Evolutionary conservation across 2,888 invertebrate genomes (phyloP), one percentile per base, ranked within the genome.

Genomic region (Andricus curvator): DNA sequence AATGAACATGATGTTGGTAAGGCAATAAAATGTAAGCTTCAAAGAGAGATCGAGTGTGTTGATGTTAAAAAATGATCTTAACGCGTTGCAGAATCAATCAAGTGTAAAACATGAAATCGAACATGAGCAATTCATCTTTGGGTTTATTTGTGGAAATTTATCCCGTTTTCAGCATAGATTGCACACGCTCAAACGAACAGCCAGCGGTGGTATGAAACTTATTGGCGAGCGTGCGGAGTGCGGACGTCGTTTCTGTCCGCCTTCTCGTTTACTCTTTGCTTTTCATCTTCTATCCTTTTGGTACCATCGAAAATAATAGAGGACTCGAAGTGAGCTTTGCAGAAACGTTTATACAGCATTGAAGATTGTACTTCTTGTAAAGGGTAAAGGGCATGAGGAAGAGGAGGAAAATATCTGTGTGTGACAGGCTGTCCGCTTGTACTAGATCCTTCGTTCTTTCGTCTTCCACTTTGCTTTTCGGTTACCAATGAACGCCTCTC

Each of bases 381-480:
- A 62, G 62, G 15, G 29, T 22, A 25, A 25, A 13, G 25, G 25
- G 15, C 15, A 62, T 56, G 56, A 62, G 25, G 11, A 62, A 62
- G 17, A 29, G 17, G 29, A 29, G 64, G 25, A 64, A 29, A 64
- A 74, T 74, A 79, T 41, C 64, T 51, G 70, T 44, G 25, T 56
- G 8, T 56, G 51, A 78, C 56, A 56, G 56, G 33, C 37, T 20
- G 22, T 33, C 67, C 5, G 62, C 64, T 65, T 56, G 20, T 15
- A 65, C 65, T 76, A n/a, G 29, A 15, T 51, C 64, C 22, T 80
- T 80, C 78, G 20, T 56, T 37, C 64, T 33, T 22, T 51, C 22
- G 48, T 37, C 60, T 81, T 78, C 66, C 33, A 8, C 78, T 76
- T 70, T 78, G 60, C 62, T 62, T 66, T 77, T 80, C 74, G 64